These are phyloP conservation scores for Oryctolagus cuniculus DNA, from an alignment of 2,113 vertebrate species.

Conservation along the genomic window mOryCun1.1 NC_091435.1:124035001-124035500, in stretches of 20 bases:
- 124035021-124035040: constrained; percentile 28
- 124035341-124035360: constrained; percentile 38
- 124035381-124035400: constrained; percentile 52
- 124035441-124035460: constrained; percentile 55
- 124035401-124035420: constrained; percentile 72
- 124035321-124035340: constrained; percentile 1
- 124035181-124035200: constrained; percentile 34
- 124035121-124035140: constrained; percentile 13
- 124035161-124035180: constrained; percentile 49
- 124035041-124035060: background rate
- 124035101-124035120: background rate
- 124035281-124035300: constrained; percentile 41
- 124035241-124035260: constrained; percentile 3
- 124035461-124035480: constrained; percentile 69
- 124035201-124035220: constrained; percentile 7
- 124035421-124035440: constrained; percentile 57
- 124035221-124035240: constrained; percentile 52
- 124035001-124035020: background rate
- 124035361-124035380: constrained; percentile 70
- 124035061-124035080: constrained; percentile 53
- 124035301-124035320: constrained; percentile 58
- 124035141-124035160: background rate
- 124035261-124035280: constrained; percentile 55
- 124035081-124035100: constrained; percentile 8
- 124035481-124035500: constrained; percentile 73